A percentile compares a stretch with the other conserved stretches of the same genome.
phyloP scores from a whole-genome alignment of 37 sponge, comb jelly and placozoan genomes.

The Theonella swinhoei region DNA sequence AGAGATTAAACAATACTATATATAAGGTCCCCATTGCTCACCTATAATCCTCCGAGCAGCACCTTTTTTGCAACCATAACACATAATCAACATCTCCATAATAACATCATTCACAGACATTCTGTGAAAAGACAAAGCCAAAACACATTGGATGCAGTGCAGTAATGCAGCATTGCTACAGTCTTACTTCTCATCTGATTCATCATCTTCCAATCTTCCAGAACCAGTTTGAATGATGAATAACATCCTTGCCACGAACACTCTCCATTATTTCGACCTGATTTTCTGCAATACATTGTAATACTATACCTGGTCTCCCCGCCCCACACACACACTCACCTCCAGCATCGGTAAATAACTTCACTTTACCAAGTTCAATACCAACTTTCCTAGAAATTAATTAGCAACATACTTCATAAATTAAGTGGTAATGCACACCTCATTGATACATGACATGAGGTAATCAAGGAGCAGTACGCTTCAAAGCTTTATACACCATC shows the following conservation, averaged over 20 bases:
- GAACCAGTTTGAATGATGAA: slow-evolving; percentile 92
- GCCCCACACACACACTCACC: background rate
- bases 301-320: background rate
- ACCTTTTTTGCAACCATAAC: slow-evolving; percentile 93
- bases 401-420: background rate
- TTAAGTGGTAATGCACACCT: too few species aligned
- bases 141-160: background rate
- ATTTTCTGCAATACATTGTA: slow-evolving; percentile 48
- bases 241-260: slow-evolving; percentile 93
- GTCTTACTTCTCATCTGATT: background rate
- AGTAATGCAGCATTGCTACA: background rate
- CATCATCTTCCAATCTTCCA: background rate
- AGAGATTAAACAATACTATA: too few species aligned
- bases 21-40: slow-evolving; percentile 18
- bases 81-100: slow-evolving; percentile 93
- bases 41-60: slow-evolving; percentile 88
- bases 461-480: too few species aligned
- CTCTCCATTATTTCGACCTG: slow-evolving; percentile 79
- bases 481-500: background rate
- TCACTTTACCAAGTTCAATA: background rate
- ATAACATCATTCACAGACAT: slow-evolving; percentile 74
- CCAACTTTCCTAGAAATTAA: background rate
- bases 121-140: background rate
- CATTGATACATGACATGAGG: too few species aligned
- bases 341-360: background rate